A percentile compares a stretch with the other conserved stretches of the same genome.
Conservation (phyloP, 2,888 invertebrate genomes). For the Euzetes globulus region DNA sequence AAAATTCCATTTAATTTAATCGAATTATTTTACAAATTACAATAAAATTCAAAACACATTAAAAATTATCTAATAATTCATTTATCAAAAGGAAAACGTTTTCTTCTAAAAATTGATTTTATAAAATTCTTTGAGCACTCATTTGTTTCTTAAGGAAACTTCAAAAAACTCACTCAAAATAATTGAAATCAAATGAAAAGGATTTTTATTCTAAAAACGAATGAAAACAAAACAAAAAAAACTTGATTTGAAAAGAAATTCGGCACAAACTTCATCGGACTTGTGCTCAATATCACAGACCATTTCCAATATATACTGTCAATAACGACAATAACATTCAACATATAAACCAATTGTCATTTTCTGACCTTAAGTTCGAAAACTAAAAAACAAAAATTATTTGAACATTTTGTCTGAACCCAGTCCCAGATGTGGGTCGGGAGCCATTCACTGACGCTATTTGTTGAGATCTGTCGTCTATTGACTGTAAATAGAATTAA, state of each 20-base stretch:
- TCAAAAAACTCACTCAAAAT: too few species aligned
- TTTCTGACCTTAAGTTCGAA: constrained; percentile 2
- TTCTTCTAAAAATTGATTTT: not conserved
- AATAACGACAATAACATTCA: constrained; percentile 10
- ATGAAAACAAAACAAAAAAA: not conserved
- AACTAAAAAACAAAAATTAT: not conserved
- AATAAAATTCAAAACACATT: not conserved
- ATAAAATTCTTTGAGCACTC: not conserved
- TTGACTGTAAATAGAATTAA: constrained; percentile 21
- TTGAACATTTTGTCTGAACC: not conserved
- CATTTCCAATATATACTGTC: constrained; percentile 20
- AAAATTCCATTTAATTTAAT: not conserved
- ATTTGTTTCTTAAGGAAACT: not conserved
- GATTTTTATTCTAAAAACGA: not conserved
- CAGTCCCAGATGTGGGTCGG: not conserved
- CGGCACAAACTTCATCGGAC: not conserved
- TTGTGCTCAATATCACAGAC: constrained; percentile 26
- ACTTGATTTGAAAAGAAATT: not conserved
- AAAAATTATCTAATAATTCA: not conserved
- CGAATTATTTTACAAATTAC: not conserved
- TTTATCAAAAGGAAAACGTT: not conserved
- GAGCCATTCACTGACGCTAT: not conserved
- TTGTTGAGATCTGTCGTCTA: constrained; percentile 17
- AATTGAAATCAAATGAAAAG: too few species aligned
- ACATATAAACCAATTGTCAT: not conserved